Percentiles rank a stretch among this genome's conserved stretches.
phyloP scores from a whole-genome alignment of 1,140 invertebrate genomes.

The Leptonema lineaticorne region DNA sequence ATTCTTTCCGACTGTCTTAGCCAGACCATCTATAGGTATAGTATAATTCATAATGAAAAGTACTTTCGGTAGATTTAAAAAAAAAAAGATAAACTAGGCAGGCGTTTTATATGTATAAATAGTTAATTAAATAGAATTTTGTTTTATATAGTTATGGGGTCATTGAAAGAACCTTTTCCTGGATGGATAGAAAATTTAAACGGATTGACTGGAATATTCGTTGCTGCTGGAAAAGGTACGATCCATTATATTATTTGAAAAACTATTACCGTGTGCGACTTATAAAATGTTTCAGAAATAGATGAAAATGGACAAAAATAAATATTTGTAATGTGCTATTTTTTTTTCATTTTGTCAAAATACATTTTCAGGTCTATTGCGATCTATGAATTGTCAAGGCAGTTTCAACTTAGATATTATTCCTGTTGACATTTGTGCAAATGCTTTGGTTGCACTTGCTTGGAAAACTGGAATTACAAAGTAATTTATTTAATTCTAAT shows the following conservation, averaged over 20 bases:
- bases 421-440: slow-evolving; percentile 80
- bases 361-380: slow-evolving; percentile 50
- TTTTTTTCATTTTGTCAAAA: slow-evolving; percentile 1
- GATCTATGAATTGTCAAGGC: slow-evolving; percentile 66
- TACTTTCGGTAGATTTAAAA: too few species aligned
- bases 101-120: slow-evolving; percentile 56
- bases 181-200: slow-evolving; percentile 97
- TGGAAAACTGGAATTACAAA: slow-evolving; percentile 63
- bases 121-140: slow-evolving; percentile 35
- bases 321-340: not conserved
- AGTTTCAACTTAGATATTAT: slow-evolving; percentile 68
- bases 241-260: not conserved
- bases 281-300: not conserved
- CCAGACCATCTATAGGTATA: slow-evolving; percentile 77
- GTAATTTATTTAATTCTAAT: slow-evolving; percentile 39
- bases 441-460: slow-evolving; percentile 74
- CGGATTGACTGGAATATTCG: slow-evolving; percentile 81
- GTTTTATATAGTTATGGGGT: slow-evolving; percentile 61
- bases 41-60: slow-evolving; percentile 44
- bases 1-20: slow-evolving; percentile 68
- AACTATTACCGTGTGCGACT: not conserved
- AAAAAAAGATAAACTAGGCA: too few species aligned
- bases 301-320: too few species aligned
- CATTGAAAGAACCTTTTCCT: slow-evolving; percentile 68
- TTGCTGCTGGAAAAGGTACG: slow-evolving; percentile 76